Conservation (phyloP, 2,888 invertebrate species). For the Scaeva pyrastri region DNA sequence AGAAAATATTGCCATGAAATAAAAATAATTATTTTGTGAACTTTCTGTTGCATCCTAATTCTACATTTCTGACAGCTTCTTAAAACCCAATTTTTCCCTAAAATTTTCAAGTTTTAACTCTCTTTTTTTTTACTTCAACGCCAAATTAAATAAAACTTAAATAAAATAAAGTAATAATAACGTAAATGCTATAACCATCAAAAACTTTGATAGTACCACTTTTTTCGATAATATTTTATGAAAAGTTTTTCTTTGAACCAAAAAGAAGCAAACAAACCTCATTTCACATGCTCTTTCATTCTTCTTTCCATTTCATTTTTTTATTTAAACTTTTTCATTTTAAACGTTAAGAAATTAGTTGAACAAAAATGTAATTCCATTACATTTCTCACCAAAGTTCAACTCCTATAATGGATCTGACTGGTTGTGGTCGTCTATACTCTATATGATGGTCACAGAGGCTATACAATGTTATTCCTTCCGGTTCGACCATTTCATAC, state of each 20-base stretch:
- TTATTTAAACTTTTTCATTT: slow-evolving; percentile 52
- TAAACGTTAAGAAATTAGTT: slow-evolving; percentile 72
- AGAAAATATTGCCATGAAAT: no score
- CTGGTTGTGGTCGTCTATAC: background rate
- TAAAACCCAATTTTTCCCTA: no score
- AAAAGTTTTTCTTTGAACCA: slow-evolving; percentile 2
- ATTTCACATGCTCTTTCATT: background rate
- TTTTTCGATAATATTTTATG: slow-evolving; percentile 23
- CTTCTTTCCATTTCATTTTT: background rate
- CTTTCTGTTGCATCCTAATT: no score
- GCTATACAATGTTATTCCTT: slow-evolving; percentile 20
- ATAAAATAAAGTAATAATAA: slow-evolving; percentile 15
- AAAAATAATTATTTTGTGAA: no score
- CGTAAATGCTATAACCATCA: background rate
- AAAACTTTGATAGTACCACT: background rate
- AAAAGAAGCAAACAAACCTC: background rate
- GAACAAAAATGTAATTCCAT: slow-evolving; percentile 72
- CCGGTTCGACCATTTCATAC: background rate
- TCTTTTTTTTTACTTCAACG: no score
- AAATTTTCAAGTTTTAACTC: no score
- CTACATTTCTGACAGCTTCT: no score
- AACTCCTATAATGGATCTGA: slow-evolving; percentile 9
- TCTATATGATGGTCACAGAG: background rate
- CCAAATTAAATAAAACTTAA: background rate
- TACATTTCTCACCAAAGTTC: slow-evolving; percentile 63